phyloP scores from a whole-genome alignment of 1,140 invertebrate genomes.

The Bradysia coprophila region DNA sequence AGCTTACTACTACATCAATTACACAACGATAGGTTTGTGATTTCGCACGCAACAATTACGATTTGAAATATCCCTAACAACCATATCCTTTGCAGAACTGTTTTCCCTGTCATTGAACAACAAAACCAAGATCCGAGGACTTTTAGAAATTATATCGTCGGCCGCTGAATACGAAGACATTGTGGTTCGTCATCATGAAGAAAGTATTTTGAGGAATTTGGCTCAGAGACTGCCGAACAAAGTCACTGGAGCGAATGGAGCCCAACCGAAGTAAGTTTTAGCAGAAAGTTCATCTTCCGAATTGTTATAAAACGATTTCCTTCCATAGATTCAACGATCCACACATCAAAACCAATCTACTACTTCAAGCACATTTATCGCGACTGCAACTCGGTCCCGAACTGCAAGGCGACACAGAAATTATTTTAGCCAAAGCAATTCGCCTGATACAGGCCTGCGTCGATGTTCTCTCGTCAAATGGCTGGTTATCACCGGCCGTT shows the following conservation, averaged over 20 bases:
- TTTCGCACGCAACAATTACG: slow-evolving; percentile 9
- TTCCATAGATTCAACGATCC: slow-evolving; percentile 94
- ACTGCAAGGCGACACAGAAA: slow-evolving; percentile 89
- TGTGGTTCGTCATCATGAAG: slow-evolving; percentile 89
- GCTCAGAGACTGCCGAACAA: slow-evolving; percentile 64
- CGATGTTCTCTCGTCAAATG: slow-evolving; percentile 93
- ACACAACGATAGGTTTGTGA: slow-evolving; percentile 95
- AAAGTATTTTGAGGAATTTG: slow-evolving; percentile 69
- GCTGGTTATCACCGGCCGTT: slow-evolving; percentile 93
- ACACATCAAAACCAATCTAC: slow-evolving; percentile 90
- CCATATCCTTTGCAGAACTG: slow-evolving; percentile 44
- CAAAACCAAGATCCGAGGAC: slow-evolving; percentile 93
- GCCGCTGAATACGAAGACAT: slow-evolving; percentile 94
- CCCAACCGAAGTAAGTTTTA: slow-evolving; percentile 29
- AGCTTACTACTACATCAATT: slow-evolving; percentile 99
- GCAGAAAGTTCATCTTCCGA: too few species aligned
- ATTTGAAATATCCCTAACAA: neutral
- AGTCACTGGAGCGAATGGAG: slow-evolving; percentile 31
- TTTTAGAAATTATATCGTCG: slow-evolving; percentile 95
- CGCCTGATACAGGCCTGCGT: slow-evolving; percentile 96
- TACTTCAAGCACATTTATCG: slow-evolving; percentile 91
- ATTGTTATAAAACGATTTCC: too few species aligned
- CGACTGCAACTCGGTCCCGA: slow-evolving; percentile 87
- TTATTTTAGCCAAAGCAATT: slow-evolving; percentile 72
- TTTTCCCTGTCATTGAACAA: slow-evolving; percentile 92